Evolutionary conservation across 2,113 vertebrate genomes (phyloP), one percentile per base, ranked within the genome.

Genomic region (Planiliza haematocheilus): DNA sequence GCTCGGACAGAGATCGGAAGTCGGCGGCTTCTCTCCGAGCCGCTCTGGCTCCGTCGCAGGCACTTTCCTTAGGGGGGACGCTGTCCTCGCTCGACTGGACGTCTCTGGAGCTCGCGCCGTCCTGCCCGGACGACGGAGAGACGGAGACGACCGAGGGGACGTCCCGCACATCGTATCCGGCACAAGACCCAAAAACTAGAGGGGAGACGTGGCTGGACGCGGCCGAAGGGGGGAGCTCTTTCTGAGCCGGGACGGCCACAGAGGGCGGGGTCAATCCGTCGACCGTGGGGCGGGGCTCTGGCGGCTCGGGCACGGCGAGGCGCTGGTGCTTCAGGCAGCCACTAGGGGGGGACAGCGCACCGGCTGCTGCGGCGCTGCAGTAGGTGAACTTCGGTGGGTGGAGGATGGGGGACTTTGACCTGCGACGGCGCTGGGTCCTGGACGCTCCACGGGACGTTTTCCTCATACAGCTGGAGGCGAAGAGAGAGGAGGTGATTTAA

Each of bases 361-460:
- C 17, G 4, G 75, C 36, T 0, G 79, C 41, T 4, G 94, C 79
- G 4, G 93, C 24, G 90, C 95, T 95, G 92, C 96, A 97, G 70
- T 99, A 97, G 60, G 97, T 97, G 74, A 99, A 99, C 83, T 96
- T 98, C 0, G 98, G 95, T 41, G 96, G 96, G 64, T 98, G 97
- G 73, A 99, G 95, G 76, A 99, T 95, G 1, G 98, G 98, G 67
- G 98, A 99, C 89, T 99, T 98, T 53, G 98, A 99, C 59, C 96
- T 91, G 10, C 97, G 93, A 10, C 96, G 94, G 10, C 97, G 94
- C 88, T 97, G 97, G 13, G 91, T 95, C 87, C 96, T 94, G 57
- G 91, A 92, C 3, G 76, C 85, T 75, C 95, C 97, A 91, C 96
- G 90, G 2, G 94, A 94, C 4, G 96, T 91, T 84, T 99, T 99